Evolutionary conservation across 2,888 invertebrate genomes (phyloP), one percentile per base, ranked within the genome.

Genomic region (Corythucha ciliata): DNA sequence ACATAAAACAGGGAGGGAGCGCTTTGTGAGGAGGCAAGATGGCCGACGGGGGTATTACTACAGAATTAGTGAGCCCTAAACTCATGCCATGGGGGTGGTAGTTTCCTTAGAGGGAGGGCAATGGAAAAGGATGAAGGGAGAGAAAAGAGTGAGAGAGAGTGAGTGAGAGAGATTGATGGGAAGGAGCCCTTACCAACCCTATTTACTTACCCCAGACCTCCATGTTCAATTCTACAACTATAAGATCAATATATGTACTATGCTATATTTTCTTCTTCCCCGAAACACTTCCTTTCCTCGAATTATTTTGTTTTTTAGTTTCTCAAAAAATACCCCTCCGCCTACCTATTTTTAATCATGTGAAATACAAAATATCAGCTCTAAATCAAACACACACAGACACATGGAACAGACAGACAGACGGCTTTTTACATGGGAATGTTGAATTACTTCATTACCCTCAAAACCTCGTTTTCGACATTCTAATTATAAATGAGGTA

Each of bases 21-120:
- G 49, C 50, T 42, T 50, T 50, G 42, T 34, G 50, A 50, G 50
- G 42, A 50, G 42, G 42, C 50, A 50, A 50, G 42, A 50, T 50
- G 50, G 50, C 50, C 50, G 50, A 29, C 50, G 25, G 14, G 50
- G 42, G 50, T 42, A 44, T 50, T 50, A 50, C 50, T 42, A 50
- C 42, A 34, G 50, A 50, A 50, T 50, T 50, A 50, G 50, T 50
- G 39, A 25, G 50, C 50, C 36, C 42, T 42, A 42, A 50, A 50
- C 24, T 50, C 50, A 14, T 14, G 33, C 33, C 16, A 18, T 14
- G 50, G 26, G 29, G 27, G 21, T 33, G 42, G 42, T 42, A 34
- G 20, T 50, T 34, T 34, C 44, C 36, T 34, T 25, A 3, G 5
- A 4, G 25, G 24, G 42, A 24, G 14, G 25, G 42, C 12, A 18